Conservation (phyloP, 30 jellyfish, hydroid and myxozoan species). For the Haliclystus octoradiatus region DNA sequence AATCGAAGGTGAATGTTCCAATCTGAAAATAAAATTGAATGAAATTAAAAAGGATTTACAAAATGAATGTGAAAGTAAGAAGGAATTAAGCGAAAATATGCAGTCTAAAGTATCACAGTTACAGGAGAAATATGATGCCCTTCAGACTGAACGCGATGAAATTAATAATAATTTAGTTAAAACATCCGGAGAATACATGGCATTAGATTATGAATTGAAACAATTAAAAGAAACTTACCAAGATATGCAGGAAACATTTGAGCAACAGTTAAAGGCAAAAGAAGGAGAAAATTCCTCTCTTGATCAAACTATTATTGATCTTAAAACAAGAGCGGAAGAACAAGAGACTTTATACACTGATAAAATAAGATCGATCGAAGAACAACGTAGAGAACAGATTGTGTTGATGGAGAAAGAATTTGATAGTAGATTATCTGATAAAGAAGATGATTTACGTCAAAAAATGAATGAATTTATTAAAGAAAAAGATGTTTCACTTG, state of each 20-base stretch:
- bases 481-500: conserved; percentile 28
- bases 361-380: conserved; percentile 1
- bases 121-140: not conserved
- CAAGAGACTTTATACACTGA: not conserved
- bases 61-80: not conserved
- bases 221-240: not conserved
- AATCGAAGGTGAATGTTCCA: not conserved
- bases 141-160: conserved; percentile 5
- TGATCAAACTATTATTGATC: not conserved
- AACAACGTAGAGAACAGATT: not conserved
- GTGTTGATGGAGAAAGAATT: not conserved
- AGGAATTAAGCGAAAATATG: not conserved
- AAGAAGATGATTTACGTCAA: conserved; percentile 21
- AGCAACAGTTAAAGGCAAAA: not conserved
- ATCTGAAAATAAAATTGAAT: not conserved
- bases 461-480: conserved; percentile 5
- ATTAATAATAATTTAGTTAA: not conserved
- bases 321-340: not conserved
- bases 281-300: not conserved
- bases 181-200: not conserved
- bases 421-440: conserved; percentile 5
- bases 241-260: not conserved
- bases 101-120: not conserved
- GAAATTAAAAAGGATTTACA: not conserved
- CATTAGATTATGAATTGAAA: not conserved